Base-by-base conservation (phyloP, 2,888 invertebrate species). In the Apamea epomidion region DNA sequence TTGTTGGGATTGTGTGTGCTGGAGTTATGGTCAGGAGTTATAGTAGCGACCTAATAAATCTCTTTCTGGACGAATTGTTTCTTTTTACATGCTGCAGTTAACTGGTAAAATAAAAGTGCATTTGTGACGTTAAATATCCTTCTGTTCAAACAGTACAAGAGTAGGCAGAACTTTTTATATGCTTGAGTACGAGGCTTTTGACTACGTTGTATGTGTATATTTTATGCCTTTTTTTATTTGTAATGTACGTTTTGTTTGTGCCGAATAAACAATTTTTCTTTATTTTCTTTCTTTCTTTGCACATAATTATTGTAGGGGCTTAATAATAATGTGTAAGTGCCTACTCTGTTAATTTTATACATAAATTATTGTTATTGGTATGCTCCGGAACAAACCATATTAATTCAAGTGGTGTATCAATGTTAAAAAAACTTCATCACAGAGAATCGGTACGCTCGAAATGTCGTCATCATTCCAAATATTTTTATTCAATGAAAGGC, bases 401-500 rank as follows among this genome's bases (percentile, higher is more conserved):
- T 71, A 62, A 83, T n/a, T 78, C 65, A 64, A 86, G 70, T 74
- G 10, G 48, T 68, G 70, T 80, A 76, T 83, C 80, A 73, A 80
- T 83, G 67, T 78, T 78, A 69, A 71, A 84, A 83, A 75, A 76
- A 79, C 64, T 75, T 72, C 74, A 81, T 82, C 74, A 70, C 68
- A 89, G 86, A 85, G 74, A 84, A 85, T 80, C 71, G 68, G 65
- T 54, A 76, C 82, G 81, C 78, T 68, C 70, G 54, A 74, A 83
- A 80, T 85, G 80, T 88, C 85, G 87, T 89, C 86, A 87, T 89
- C 86, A 91, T 92, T 91, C 90, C 88, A 92, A 91, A 94, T 94
- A 93, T 94, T 94, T 94, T 94, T 93, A 93, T 93, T 93, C 92
- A 93, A 94, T 94, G 93, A 93, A 94, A 93, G 91, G 92, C 86